Conservation (phyloP, 1,140 invertebrate genomes). For the Drosophila kepulauana region DNA sequence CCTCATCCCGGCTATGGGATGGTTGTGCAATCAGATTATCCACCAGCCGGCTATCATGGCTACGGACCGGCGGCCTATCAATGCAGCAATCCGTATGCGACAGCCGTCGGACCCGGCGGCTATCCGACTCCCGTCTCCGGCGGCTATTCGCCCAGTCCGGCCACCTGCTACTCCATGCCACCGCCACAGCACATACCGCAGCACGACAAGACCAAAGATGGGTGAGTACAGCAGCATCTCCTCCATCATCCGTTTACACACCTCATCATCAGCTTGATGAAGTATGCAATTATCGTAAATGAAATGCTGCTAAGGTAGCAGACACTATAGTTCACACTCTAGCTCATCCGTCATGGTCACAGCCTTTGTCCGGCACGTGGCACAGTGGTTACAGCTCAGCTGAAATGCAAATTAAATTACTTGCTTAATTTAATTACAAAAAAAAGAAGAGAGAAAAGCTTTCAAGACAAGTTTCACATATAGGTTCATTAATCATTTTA, state of each 20-base stretch:
- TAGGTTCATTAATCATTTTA: too few relatives aligned
- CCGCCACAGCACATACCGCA: constrained; percentile 91
- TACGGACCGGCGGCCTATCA: constrained; percentile 89
- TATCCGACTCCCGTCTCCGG: constrained; percentile 88
- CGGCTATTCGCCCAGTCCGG: constrained; percentile 89
- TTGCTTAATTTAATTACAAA: too few relatives aligned
- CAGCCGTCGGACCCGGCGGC: constrained; percentile 85
- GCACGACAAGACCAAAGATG: constrained; percentile 91
- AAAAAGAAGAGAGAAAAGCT: too few relatives aligned
- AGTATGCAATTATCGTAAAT: constrained; percentile 60
- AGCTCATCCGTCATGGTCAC: constrained; percentile 24
- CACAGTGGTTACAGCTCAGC: constrained; percentile 20
- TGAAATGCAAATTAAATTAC: background rate
- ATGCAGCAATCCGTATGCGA: constrained; percentile 84
- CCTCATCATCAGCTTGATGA: constrained; percentile 30
- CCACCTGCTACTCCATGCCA: constrained; percentile 93
- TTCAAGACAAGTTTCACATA: too few relatives aligned
- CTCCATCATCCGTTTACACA: constrained; percentile 3
- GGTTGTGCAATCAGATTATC: constrained; percentile 91
- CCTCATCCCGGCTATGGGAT: constrained; percentile 94
- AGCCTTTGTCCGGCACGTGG: constrained; percentile 14
- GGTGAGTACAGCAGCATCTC: constrained; percentile 86
- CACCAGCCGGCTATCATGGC: constrained; percentile 90
- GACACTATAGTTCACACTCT: too few relatives aligned
- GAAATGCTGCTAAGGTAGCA: background rate